These are phyloP conservation scores for Perca fluviatilis DNA, from an alignment of 2,113 vertebrate genomes.

Conservation along the genomic window DNA sequence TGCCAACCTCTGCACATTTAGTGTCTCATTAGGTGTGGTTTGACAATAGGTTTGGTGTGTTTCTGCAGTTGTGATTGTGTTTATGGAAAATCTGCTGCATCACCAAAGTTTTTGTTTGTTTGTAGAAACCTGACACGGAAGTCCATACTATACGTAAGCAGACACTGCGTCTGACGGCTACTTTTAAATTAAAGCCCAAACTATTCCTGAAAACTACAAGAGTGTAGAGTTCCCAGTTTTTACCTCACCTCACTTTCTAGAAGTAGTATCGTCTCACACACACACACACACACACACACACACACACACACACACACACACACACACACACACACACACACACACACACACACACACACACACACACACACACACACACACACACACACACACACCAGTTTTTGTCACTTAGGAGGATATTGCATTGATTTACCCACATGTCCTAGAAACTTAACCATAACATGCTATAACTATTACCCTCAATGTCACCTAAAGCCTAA, in stretches of 20 bases:
- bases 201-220: neutral
- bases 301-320: neutral
- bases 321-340: neutral
- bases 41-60: conserved; percentile 48
- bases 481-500: too few species aligned
- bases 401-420: neutral
- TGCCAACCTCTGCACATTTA: conserved; percentile 66
- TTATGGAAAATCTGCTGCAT: conserved; percentile 53
- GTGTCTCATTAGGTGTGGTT: conserved; percentile 64
- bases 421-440: neutral
- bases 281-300: neutral
- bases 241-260: neutral
- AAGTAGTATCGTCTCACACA: neutral
- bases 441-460: neutral
- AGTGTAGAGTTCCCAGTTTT: neutral
- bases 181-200: conserved; percentile 26
- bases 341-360: neutral
- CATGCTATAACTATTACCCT: neutral
- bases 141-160: neutral
- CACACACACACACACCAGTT: neutral
- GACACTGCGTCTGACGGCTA: neutral
- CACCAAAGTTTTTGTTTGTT: conserved; percentile 33
- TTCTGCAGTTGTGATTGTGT: conserved; percentile 38
- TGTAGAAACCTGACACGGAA: conserved; percentile 12
- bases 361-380: neutral